These are phyloP conservation scores for Caenorhabditis afra DNA, from an alignment of 2,888 invertebrate species.

Conservation along the genomic window DNA sequence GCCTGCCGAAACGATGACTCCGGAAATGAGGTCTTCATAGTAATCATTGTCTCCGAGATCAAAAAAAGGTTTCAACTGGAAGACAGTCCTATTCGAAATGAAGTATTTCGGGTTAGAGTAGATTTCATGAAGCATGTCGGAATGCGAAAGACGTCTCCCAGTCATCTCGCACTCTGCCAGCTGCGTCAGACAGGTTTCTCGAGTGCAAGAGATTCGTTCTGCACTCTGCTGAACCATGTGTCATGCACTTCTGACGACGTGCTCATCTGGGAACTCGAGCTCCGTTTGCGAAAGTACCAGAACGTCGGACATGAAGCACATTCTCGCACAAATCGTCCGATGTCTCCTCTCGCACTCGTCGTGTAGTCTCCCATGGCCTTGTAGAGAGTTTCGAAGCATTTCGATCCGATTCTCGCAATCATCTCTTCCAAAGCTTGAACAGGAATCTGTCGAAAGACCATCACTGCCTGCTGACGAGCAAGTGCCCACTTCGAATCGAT, in stretches of 20 bases:
- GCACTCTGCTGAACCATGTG: slow-evolving; percentile 92
- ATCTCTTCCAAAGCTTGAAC: slow-evolving; percentile 12
- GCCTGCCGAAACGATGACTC: slow-evolving; percentile 51
- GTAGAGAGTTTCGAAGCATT: slow-evolving; percentile 58
- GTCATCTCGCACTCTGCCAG: slow-evolving; percentile 35
- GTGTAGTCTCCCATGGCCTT: slow-evolving; percentile 88
- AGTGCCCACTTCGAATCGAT: slow-evolving; percentile 49
- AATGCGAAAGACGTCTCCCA: slow-evolving; percentile 17
- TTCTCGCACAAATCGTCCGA: slow-evolving; percentile 89
- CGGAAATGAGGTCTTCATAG: slow-evolving; percentile 41
- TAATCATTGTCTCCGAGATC: slow-evolving; percentile 25
- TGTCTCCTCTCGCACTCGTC: slow-evolving; percentile 91
- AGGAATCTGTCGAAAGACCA: slow-evolving; percentile 24
- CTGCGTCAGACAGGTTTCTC: slow-evolving; percentile 82
- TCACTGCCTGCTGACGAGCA: slow-evolving; percentile 42
- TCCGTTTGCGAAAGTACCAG: slow-evolving; percentile 19
- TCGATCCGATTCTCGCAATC: slow-evolving; percentile 20
- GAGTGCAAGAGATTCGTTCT: slow-evolving; percentile 93
- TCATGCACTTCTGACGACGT: slow-evolving; percentile 82
- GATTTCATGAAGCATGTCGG: slow-evolving; percentile 20
- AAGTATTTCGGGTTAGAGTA: slow-evolving; percentile 46
- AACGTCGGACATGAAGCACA: slow-evolving; percentile 47
- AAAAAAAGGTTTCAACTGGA: slow-evolving; percentile 36
- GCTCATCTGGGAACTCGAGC: slow-evolving; percentile 26
- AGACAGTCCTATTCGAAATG: slow-evolving; percentile 33